Conservation (phyloP, 1,140 invertebrate genomes). For the Diploscapter pachys region DNA sequence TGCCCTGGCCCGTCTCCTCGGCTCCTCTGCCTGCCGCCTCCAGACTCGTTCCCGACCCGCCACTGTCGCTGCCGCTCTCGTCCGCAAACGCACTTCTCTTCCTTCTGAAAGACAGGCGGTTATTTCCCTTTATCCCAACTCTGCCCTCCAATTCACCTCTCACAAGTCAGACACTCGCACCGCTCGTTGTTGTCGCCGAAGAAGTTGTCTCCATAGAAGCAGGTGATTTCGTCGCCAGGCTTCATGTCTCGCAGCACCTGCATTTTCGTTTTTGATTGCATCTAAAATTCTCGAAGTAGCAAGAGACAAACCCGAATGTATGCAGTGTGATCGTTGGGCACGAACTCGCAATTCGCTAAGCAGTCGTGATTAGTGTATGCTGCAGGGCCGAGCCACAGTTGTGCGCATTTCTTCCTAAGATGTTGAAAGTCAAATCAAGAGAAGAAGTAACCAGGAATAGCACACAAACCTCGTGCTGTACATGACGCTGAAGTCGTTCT, state of each 20-base stretch:
- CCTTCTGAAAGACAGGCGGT: not conserved
- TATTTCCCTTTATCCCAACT: not conserved
- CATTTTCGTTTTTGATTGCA: not conserved
- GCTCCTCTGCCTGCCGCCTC: no score
- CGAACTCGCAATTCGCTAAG: conserved; percentile 81
- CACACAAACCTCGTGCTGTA: conserved; percentile 46
- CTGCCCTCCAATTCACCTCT: not conserved
- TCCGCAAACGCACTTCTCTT: not conserved
- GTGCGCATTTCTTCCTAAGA: conserved; percentile 95
- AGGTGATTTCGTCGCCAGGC: conserved; percentile 92
- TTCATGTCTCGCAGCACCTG: conserved; percentile 88
- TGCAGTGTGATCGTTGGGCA: conserved; percentile 46
- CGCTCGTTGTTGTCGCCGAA: conserved; percentile 93
- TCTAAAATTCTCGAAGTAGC: no score
- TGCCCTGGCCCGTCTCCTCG: no score
- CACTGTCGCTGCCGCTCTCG: not conserved
- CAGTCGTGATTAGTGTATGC: conserved; percentile 99
- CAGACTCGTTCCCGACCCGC: no score
- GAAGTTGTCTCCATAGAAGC: conserved; percentile 97
- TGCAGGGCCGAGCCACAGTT: conserved; percentile 95
- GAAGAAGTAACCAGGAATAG: not conserved
- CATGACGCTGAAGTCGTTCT: conserved; percentile 56
- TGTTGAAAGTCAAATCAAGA: conserved; percentile 94
- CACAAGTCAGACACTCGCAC: conserved; percentile 72
- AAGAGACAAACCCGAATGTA: conserved; percentile 32